Conservation (phyloP, 2,113 vertebrate genomes). For the Psilopsiagon aymara region DNA sequence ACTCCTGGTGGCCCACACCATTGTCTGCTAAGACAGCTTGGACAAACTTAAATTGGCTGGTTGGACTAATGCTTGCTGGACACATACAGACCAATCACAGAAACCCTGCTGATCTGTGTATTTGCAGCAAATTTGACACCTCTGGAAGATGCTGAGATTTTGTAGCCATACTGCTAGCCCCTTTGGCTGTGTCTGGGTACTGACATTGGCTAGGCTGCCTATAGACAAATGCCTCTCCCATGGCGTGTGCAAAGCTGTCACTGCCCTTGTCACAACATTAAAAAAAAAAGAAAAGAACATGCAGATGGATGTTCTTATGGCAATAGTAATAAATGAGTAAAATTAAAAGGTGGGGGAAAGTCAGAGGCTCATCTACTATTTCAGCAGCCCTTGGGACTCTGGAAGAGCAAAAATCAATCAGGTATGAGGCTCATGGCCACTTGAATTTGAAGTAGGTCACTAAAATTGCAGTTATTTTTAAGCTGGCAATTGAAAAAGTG, state of each 20-base stretch:
- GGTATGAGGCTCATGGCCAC: not conserved
- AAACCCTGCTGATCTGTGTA: not conserved
- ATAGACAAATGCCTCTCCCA: accelerated
- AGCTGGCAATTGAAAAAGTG: not conserved
- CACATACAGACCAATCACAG: accelerated
- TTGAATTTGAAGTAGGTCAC: not conserved
- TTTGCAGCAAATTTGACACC: not conserved
- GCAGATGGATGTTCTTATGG: not conserved
- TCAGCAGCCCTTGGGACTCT: not conserved
- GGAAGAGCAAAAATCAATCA: not conserved
- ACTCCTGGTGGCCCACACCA: not conserved
- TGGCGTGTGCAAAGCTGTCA: not conserved
- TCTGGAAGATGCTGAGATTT: not conserved
- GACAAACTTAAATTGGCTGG: not conserved
- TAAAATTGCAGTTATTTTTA: not conserved
- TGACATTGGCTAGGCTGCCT: accelerated
- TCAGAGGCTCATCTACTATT: not conserved
- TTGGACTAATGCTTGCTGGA: not conserved
- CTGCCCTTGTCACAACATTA: not conserved
- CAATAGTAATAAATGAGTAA: not conserved
- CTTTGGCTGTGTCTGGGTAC: not conserved
- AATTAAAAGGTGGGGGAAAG: not conserved
- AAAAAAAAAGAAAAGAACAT: not conserved
- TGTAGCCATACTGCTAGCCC: too few species aligned
- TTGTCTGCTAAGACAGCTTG: not conserved